A percentile compares a stretch with the other conserved stretches of the same genome.
Evolutionary conservation across 2,888 invertebrate genomes (phyloP).

Genomic region (Nomada lathburiana): DNA sequence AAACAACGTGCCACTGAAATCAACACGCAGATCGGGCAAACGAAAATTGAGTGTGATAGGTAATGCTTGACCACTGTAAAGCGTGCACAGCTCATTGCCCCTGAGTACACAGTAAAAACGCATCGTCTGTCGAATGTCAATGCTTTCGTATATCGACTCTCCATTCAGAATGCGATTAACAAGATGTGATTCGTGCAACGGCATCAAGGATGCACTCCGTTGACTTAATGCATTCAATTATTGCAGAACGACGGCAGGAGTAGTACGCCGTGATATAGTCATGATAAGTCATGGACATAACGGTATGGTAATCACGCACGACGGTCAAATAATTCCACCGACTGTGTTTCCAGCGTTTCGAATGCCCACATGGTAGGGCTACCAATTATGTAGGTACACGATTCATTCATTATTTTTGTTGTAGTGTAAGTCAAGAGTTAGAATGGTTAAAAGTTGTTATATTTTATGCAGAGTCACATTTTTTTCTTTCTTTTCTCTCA

Average conservation of each 20-base stretch:
- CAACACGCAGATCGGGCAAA: neutral
- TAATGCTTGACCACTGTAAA: neutral
- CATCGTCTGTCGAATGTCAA: neutral
- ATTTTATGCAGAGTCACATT: neutral
- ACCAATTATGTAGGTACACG: too few species aligned
- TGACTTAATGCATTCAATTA: constrained; percentile 5
- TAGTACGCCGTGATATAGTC: neutral
- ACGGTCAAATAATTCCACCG: neutral
- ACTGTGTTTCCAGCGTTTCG: neutral
- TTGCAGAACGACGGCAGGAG: neutral
- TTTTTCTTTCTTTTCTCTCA: too few species aligned
- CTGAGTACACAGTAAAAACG: constrained; percentile 18
- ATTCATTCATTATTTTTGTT: neutral
- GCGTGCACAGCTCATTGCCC: constrained; percentile 15
- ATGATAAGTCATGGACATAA: neutral
- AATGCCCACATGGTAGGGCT: too few species aligned
- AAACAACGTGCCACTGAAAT: neutral
- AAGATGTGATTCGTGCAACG: constrained; percentile 6
- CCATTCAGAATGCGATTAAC: neutral
- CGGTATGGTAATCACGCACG: neutral
- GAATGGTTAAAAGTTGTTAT: neutral
- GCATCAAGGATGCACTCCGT: neutral
- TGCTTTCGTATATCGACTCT: constrained; percentile 16
- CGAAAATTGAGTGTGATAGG: neutral
- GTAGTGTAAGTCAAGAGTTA: too few species aligned